Evolutionary conservation across 2,888 invertebrate species (phyloP), one percentile per base, ranked within the genome.

Genomic region (Nephrotoma appendiculata): DNA sequence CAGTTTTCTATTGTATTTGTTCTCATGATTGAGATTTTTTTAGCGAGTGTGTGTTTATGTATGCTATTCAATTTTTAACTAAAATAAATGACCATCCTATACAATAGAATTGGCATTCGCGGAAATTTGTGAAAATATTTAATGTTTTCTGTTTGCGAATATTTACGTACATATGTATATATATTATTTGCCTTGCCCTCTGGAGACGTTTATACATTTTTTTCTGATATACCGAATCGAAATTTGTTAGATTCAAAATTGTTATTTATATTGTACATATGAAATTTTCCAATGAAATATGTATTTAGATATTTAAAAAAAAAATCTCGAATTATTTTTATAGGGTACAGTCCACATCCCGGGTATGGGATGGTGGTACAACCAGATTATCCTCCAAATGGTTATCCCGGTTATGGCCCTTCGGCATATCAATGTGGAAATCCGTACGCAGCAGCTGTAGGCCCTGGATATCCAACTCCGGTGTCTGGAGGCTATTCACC

Each of bases 271-370:
- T 71, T 11, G 71, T 31, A 71, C 71, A 4, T 31, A 31, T 31
- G 71, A 9, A 57, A 57, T 57, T 57, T 31, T 57, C 7, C 52
- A 57, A 57, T 57, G 52, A 57, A 57, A 15, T 57, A 15, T 15
- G 15, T 31, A 31, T 31, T 31, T 15, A 57, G 15, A 11, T 57
- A 57, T 57, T 15, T 57, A 19, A 57, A 7, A 71, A n/a, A 31
- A 4, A 11, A 71, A 7, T 71, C 1, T 31, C 19, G 11, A 31
- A 31, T 31, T 9, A 31, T 41, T 88, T 87, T 87, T 87, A 1
- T 90, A 96, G 97, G 96, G 88, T 97, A 97, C 91, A 96, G 96
- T 91, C 97, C 97, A 11, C 97, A 97, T 91, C 96, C 96, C 5
- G 96, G 96, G 6, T 96, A 96, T 91, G 96, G 96, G 0, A 95